These are phyloP conservation scores for Itoplectis maculator DNA, from an alignment of 2,888 invertebrate genomes.

Conservation along the genomic window DNA sequence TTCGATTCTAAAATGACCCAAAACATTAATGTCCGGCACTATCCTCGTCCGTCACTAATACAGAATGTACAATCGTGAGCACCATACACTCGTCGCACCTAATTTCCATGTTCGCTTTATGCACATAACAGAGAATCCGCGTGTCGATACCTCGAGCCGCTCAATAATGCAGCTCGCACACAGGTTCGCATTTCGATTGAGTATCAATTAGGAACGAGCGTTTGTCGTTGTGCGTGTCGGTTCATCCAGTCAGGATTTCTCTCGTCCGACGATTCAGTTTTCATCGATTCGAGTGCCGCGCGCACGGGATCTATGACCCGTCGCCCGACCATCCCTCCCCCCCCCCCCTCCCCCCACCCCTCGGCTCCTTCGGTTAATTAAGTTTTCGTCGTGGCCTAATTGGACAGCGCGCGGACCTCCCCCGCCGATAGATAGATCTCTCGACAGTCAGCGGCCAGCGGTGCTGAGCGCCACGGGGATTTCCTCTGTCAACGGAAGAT, in stretches of 20 bases:
- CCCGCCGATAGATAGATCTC: constrained; percentile 63
- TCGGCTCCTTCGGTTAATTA: constrained; percentile 76
- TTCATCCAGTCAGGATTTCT: constrained; percentile 54
- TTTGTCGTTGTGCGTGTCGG: constrained; percentile 42
- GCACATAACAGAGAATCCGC: too few species aligned
- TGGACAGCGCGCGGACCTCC: constrained; percentile 73
- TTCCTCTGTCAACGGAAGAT: constrained; percentile 84
- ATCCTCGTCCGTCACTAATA: not conserved
- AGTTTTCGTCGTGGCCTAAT: constrained; percentile 81
- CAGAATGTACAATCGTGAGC: not conserved
- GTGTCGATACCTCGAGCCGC: not conserved
- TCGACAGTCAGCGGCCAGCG: constrained; percentile 73
- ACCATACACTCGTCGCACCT: too few species aligned
- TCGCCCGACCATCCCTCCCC: too few species aligned
- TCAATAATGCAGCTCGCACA: not conserved
- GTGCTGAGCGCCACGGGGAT: constrained; percentile 78
- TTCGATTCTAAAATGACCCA: too few species aligned
- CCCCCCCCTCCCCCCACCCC: too few species aligned
- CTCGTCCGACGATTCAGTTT: constrained; percentile 70
- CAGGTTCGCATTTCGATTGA: constrained; percentile 41
- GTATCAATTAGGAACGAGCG: constrained; percentile 66
- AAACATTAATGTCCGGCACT: not conserved
- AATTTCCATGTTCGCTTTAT: too few species aligned
- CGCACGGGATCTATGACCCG: constrained; percentile 48
- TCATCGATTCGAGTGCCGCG: constrained; percentile 74